phyloP scores from a whole-genome alignment of 1,140 invertebrate species.

The Leguminivora glycinivorella region DNA sequence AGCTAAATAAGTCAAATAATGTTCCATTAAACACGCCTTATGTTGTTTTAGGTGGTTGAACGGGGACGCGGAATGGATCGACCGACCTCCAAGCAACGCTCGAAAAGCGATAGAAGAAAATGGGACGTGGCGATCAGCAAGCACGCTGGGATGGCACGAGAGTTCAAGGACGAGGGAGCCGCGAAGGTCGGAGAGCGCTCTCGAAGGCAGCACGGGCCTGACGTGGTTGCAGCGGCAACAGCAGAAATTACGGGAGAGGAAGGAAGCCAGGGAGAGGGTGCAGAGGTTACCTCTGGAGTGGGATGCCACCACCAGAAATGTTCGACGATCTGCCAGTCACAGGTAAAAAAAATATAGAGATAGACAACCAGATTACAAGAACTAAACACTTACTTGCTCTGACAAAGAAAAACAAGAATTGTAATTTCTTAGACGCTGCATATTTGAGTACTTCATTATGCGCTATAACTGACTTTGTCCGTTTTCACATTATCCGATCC shows the following conservation, averaged over 20 bases:
- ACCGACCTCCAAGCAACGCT: slow-evolving; percentile 53
- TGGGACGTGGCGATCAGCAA: slow-evolving; percentile 64
- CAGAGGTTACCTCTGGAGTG: slow-evolving; percentile 86
- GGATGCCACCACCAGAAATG: slow-evolving; percentile 68
- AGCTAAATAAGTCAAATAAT: neutral
- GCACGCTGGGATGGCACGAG: slow-evolving; percentile 65
- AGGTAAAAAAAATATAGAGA: slow-evolving; percentile 48
- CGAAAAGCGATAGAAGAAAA: slow-evolving; percentile 59
- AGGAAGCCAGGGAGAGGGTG: slow-evolving; percentile 82
- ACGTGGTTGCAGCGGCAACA: slow-evolving; percentile 90
- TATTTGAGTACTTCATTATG: no score
- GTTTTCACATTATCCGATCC: no score
- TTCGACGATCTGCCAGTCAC: slow-evolving; percentile 73
- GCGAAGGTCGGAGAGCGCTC: slow-evolving; percentile 58
- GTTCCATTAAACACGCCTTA: slow-evolving; percentile 19
- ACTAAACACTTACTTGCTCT: neutral
- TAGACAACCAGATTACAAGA: neutral
- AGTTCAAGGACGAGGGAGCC: slow-evolving; percentile 55
- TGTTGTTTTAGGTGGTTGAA: slow-evolving; percentile 62
- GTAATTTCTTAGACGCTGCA: no score
- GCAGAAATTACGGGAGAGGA: slow-evolving; percentile 85
- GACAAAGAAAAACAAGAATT: no score
- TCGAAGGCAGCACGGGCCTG: slow-evolving; percentile 73
- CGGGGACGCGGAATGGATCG: slow-evolving; percentile 66
- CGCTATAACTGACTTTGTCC: no score